Percentiles rank a stretch among this genome's conserved stretches.
These are phyloP conservation scores for Vanessa cardui DNA, from an alignment of 2,888 invertebrate species.

Conservation along the genomic window DNA sequence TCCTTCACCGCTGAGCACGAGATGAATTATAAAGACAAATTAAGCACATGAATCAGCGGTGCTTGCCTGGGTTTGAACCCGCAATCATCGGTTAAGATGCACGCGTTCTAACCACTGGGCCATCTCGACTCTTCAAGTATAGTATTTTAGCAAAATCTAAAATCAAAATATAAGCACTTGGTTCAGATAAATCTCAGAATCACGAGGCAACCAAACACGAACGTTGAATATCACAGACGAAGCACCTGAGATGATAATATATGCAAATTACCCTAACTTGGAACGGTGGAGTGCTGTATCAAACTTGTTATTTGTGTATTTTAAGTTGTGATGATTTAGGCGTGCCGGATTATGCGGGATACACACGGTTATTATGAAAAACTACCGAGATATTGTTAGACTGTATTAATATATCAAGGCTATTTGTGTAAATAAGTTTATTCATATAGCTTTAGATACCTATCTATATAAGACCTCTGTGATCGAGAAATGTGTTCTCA, in stretches of 20 bases:
- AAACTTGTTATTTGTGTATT: constrained; percentile 82
- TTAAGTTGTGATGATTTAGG: constrained; percentile 76
- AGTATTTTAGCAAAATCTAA: background rate
- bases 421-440: no score
- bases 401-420: background rate
- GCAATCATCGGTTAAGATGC: no score
- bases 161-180: constrained; percentile 5
- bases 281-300: constrained; percentile 68
- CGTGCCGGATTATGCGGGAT: constrained; percentile 54
- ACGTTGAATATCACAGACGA: constrained; percentile 34
- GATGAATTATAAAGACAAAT: no score
- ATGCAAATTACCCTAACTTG: constrained; percentile 79
- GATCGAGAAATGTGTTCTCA: no score
- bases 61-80: no score
- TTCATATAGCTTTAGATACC: no score
- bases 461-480: no score
- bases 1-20: no score
- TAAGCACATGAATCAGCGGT: no score
- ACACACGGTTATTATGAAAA: constrained; percentile 42
- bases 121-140: no score
- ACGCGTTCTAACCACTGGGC: no score
- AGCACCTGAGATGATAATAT: constrained; percentile 81
- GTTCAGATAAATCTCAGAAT: constrained; percentile 24
- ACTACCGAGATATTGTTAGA: background rate
- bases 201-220: constrained; percentile 31